Base-by-base conservation (phyloP, 2,113 vertebrate genomes). In the Anas platyrhynchos region DNA sequence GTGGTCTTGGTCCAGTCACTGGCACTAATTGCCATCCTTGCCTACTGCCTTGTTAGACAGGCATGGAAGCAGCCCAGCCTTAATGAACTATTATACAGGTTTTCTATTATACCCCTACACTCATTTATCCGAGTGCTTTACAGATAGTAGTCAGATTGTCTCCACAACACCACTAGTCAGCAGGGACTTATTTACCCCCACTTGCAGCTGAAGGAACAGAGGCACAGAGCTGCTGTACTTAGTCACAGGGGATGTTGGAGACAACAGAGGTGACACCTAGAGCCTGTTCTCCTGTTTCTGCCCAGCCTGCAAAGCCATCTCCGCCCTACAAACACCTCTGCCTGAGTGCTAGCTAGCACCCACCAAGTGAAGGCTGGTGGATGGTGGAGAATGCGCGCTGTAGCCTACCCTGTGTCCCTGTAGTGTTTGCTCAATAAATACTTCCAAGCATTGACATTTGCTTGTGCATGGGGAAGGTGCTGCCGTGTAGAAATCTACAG, bases 1-100 rank as follows among this genome's bases (percentile, higher is more conserved):
- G 93, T 97, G 90, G 94, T 95, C 92, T 88, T 97, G 90, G 91
- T 94, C 94, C 93, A 96, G 93, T 86, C 88, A 93, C 92, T 94
- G 95, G 94, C 91, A 95, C 94, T 96, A 95, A 97, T 94, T 96
- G 77, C 88, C 73, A 83, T 90, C 90, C 80, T 91, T 94, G 90
- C 90, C 88, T 76, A 86, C 79, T 92, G 83, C 75, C 88, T 83
- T 93, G 63, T 94, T 91, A 93, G 63, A 81, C 61, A 88, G 83
- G 43, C 23, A 0, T 80, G 86, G 83, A 96, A 88, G 88, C 83
- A 86, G 68, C 61, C 66, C 62, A 81, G 69, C 86, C 62, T 81
- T 95, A 88, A 88, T 95, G 94, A 95, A 95, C 90, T 74, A 56
- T 87, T 89, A 83, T 16, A 62, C 41, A 71, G 72, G 59, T 86